phyloP scores from a whole-genome alignment of 2,113 vertebrate genomes.

The Oenanthe melanoleuca region DNA sequence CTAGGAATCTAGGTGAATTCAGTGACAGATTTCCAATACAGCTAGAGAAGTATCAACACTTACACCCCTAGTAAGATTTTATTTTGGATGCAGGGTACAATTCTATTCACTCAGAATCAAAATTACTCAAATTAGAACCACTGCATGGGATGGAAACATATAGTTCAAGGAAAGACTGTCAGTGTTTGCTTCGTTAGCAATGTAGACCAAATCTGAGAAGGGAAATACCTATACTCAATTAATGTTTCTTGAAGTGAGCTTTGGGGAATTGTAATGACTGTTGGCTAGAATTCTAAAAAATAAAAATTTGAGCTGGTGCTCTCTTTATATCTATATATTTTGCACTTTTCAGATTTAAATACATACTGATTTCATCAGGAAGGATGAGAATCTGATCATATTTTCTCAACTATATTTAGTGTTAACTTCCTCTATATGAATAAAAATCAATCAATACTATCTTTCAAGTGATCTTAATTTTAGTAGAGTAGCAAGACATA shows the following conservation, averaged over 20 bases:
- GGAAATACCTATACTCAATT: not conserved
- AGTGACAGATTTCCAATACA: not conserved
- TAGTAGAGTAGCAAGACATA: not conserved
- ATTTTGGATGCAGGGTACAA: not conserved
- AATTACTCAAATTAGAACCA: not conserved
- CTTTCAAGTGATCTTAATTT: not conserved
- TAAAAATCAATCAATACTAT: not conserved
- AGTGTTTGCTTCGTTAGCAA: not conserved
- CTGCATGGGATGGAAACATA: not conserved
- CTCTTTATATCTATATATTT: not conserved
- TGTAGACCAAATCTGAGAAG: not conserved
- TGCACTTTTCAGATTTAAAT: not conserved
- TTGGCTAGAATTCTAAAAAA: not conserved
- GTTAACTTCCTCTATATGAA: not conserved
- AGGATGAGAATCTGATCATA: not conserved
- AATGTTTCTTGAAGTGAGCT: not conserved
- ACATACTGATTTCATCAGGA: not conserved
- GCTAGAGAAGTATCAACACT: not conserved
- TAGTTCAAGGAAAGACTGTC: not conserved
- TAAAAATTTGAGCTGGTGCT: not conserved
- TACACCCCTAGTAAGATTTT: not conserved
- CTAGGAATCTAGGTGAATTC: not conserved
- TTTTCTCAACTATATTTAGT: not conserved
- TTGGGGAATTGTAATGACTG: not conserved
- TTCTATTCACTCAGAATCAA: not conserved